Conservation (phyloP, 2,888 invertebrate species). For the Trichopoda pennipes region DNA sequence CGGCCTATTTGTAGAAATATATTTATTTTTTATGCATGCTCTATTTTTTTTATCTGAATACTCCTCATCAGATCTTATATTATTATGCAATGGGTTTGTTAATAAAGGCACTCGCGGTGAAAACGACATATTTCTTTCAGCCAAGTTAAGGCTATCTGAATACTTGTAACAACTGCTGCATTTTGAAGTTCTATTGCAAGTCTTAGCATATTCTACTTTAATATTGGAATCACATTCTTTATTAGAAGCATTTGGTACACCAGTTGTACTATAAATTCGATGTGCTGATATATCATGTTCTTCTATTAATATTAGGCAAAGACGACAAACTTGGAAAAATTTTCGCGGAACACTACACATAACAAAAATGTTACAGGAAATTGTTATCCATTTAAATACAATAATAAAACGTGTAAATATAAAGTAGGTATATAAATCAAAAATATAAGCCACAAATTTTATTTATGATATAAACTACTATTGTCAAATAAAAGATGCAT, state of each 20-base stretch:
- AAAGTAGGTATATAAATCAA: no score
- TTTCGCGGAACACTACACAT: slow-evolving; percentile 96
- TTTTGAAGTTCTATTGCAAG: slow-evolving; percentile 32
- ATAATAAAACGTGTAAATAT: no score
- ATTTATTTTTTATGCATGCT: background rate
- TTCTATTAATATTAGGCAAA: slow-evolving; percentile 92
- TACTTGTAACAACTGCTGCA: slow-evolving; percentile 41
- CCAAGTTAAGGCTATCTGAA: background rate
- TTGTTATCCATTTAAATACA: slow-evolving; percentile 28
- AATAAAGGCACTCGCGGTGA: slow-evolving; percentile 48
- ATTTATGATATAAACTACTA: no score
- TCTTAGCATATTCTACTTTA: slow-evolving; percentile 51
- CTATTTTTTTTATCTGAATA: background rate
- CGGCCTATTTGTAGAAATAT: background rate
- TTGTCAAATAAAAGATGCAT: no score
- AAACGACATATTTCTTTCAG: background rate
- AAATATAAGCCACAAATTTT: no score
- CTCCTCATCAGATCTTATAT: background rate
- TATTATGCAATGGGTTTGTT: slow-evolving; percentile 57
- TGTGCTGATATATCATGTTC: slow-evolving; percentile 88
- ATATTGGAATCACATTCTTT: slow-evolving; percentile 34
- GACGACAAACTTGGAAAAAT: slow-evolving; percentile 96
- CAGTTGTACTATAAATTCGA: slow-evolving; percentile 76
- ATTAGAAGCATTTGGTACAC: slow-evolving; percentile 46
- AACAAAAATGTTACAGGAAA: slow-evolving; percentile 76